Percentiles rank a stretch among this genome's conserved stretches.
These are phyloP conservation scores for Thryonomys swinderianus DNA, from an alignment of 2,113 vertebrate species.

Conservation along the genomic window DNA sequence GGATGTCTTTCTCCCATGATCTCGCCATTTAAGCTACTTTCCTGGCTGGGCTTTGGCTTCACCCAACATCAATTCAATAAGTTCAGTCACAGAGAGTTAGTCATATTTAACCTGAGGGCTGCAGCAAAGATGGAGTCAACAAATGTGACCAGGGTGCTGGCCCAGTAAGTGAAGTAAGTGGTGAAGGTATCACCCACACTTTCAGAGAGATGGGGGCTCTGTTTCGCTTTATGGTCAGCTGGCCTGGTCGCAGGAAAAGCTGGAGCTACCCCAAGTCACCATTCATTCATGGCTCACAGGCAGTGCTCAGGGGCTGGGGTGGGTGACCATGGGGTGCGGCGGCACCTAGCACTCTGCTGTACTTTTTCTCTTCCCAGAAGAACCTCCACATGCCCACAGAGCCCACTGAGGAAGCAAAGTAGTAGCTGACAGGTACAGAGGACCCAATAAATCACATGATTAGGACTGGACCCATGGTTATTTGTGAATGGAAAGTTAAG, in stretches of 20 bases:
- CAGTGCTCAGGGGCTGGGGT: background rate
- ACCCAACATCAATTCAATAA: conserved; percentile 82
- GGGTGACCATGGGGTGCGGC: background rate
- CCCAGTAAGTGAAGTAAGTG: background rate
- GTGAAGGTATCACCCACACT: background rate
- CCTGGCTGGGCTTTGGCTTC: conserved; percentile 79
- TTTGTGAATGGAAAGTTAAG: background rate
- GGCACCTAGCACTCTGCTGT: background rate
- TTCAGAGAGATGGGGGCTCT: background rate
- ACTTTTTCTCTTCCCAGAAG: background rate
- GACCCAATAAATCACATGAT: background rate
- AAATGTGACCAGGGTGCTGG: background rate
- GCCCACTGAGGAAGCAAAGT: background rate
- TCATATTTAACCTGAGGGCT: conserved; percentile 81
- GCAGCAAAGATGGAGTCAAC: conserved; percentile 13
- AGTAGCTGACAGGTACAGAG: background rate
- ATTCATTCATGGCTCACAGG: background rate
- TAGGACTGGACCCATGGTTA: background rate
- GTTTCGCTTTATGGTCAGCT: background rate
- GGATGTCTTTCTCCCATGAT: conserved; percentile 76
- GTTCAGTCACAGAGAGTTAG: conserved; percentile 82
- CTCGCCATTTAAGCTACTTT: conserved; percentile 81
- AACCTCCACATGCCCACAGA: background rate
- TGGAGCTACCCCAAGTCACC: background rate
- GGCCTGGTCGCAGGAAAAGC: background rate